Evolutionary conservation across 2,888 invertebrate species (phyloP), one percentile per base, ranked within the genome.

Genomic region (Odontothrips loti): DNA sequence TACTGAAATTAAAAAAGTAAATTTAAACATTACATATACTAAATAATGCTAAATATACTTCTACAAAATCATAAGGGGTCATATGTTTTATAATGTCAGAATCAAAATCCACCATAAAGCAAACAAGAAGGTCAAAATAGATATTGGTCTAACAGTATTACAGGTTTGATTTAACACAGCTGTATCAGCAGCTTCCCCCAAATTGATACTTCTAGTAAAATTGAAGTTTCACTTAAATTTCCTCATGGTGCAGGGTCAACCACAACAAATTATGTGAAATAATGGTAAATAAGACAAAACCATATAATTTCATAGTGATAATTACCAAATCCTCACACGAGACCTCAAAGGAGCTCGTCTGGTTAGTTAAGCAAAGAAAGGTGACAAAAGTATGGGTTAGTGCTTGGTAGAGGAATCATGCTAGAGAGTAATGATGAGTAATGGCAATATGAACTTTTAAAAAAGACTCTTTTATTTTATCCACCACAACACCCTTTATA

Each of bases 291-390:
- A 43, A 43, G 34, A 43, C 34, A 43, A 2, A 4, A 43, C 34
- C 6, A 43, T 2, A 43, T 43, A 43, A 43, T 43, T 4, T 43
- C 34, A 43, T 8, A 17, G 6, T 58, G 12, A 75, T 75, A 90
- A 90, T 95, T 95, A 95, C 95, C 95, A 95, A 92, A 95, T 93
- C 91, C 93, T 93, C 90, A 95, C 94, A 94, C 95, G 93, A 90
- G 95, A 95, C 91, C 95, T 93, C 88, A 94, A 92, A 88, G 93
- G 93, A 89, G 94, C 94, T 93, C 95, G 92, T 91, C 93, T 93
- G 90, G 86, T 87, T 86, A 87, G 91, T 90, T 90, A 90, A 89
- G 90, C 90, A 86, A 87, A 87, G 86, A 87, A 87, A 86, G 81
- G 58, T 75, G 34, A 43, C 79, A 81, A 34, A 80, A 79, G 34